phyloP scores from a whole-genome alignment of 2,888 invertebrate species.

The Clistopyga incitator region DNA sequence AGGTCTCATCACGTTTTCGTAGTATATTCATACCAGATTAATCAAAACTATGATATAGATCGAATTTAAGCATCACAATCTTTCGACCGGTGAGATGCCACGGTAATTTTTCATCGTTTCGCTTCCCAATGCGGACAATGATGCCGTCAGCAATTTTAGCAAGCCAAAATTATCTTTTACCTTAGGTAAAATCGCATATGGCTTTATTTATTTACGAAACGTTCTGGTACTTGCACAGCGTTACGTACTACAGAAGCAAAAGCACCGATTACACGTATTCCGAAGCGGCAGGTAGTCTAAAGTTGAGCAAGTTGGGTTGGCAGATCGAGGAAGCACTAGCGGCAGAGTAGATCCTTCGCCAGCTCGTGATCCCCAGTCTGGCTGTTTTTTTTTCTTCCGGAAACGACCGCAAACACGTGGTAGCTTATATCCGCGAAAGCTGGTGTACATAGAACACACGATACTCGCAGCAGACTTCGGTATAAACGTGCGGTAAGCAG shows the following conservation, averaged over 20 bases:
- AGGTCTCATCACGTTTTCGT: no score
- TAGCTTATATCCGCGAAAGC: slow-evolving; percentile 32
- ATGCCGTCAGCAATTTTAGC: no score
- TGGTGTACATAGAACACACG: neutral
- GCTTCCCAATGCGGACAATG: no score
- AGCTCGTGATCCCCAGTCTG: slow-evolving; percentile 26
- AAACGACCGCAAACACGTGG: slow-evolving; percentile 34
- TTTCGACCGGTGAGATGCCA: no score
- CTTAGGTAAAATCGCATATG: neutral
- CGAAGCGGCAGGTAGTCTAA: neutral
- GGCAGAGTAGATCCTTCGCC: neutral
- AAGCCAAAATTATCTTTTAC: neutral
- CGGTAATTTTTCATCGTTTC: no score
- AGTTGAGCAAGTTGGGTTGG: neutral
- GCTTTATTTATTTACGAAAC: neutral
- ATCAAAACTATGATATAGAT: no score
- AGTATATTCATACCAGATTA: no score
- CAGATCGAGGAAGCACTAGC: neutral
- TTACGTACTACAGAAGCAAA: neutral
- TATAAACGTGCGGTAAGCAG: neutral
- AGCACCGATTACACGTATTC: neutral
- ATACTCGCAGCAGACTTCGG: neutral
- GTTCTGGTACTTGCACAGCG: neutral
- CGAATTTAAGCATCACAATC: no score
- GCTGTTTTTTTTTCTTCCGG: slow-evolving; percentile 27